Evolutionary conservation across 2,113 vertebrate genomes (phyloP).

Genomic region (Nesospiza acunhae): DNA sequence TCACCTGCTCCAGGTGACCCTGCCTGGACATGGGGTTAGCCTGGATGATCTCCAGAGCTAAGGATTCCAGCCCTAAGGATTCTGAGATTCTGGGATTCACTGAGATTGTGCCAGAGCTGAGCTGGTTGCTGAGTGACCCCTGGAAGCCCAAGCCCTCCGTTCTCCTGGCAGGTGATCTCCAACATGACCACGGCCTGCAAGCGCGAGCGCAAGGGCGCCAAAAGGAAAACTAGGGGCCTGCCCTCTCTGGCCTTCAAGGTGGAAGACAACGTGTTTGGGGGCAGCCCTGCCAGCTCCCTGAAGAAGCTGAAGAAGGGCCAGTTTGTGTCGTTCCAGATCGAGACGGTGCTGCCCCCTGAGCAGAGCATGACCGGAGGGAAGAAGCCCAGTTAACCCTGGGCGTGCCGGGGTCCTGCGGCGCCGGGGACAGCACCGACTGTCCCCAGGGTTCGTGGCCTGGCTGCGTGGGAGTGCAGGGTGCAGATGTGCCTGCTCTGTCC

Average conservation of each 20-base stretch:
- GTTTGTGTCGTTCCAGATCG: slow-evolving; percentile 83
- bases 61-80: background rate
- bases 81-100: background rate
- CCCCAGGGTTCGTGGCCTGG: background rate
- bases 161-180: slow-evolving; percentile 77
- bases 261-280: slow-evolving; percentile 67
- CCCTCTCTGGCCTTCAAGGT: slow-evolving; percentile 75
- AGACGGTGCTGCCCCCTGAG: slow-evolving; percentile 77
- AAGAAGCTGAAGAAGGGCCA: slow-evolving; percentile 83
- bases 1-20: background rate
- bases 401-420: accelerated
- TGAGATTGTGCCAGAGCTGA: accelerated
- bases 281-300: slow-evolving; percentile 41
- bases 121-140: background rate
- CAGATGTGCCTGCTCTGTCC: background rate
- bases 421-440: background rate
- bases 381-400: slow-evolving; percentile 61
- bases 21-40: background rate
- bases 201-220: slow-evolving; percentile 76
- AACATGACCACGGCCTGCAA: slow-evolving; percentile 84
- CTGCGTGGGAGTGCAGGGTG: background rate
- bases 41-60: background rate
- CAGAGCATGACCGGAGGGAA: slow-evolving; percentile 54
- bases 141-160: background rate
- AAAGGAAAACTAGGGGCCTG: slow-evolving; percentile 69